A percentile compares a stretch with the other conserved stretches of the same genome.
Evolutionary conservation across 1,140 invertebrate genomes (phyloP).

Genomic region (Chrysomallon squamiferum): DNA sequence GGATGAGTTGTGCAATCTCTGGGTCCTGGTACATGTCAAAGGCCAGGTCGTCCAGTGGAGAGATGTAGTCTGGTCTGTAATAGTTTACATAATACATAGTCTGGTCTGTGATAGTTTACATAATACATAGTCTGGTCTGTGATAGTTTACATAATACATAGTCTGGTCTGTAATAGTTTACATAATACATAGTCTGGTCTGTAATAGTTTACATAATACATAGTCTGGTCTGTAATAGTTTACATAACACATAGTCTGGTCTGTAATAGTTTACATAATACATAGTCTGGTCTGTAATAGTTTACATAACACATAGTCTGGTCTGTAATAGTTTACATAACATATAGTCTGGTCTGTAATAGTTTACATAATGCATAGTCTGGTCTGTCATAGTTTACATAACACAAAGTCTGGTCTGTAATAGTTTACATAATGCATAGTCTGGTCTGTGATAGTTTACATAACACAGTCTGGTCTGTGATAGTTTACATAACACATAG

Average conservation of each 20-base stretch:
- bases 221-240: neutral
- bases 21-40: conserved; percentile 97
- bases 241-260: neutral
- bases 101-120: neutral
- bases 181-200: neutral
- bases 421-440: neutral
- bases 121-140: neutral
- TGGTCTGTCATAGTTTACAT: neutral
- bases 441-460: neutral
- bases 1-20: conserved; percentile 88
- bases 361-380: neutral
- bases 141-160: neutral
- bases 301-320: neutral
- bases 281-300: neutral
- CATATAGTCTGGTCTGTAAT: neutral
- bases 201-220: neutral
- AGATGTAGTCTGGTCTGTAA: conserved; percentile 72
- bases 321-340: neutral
- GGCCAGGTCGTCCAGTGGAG: conserved; percentile 91
- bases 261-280: neutral
- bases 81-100: too few species aligned
- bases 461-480: neutral
- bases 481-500: neutral
- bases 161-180: neutral
- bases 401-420: neutral